Base-by-base conservation (phyloP, 1,140 invertebrate genomes). In the Drosophila kurseongensis region DNA sequence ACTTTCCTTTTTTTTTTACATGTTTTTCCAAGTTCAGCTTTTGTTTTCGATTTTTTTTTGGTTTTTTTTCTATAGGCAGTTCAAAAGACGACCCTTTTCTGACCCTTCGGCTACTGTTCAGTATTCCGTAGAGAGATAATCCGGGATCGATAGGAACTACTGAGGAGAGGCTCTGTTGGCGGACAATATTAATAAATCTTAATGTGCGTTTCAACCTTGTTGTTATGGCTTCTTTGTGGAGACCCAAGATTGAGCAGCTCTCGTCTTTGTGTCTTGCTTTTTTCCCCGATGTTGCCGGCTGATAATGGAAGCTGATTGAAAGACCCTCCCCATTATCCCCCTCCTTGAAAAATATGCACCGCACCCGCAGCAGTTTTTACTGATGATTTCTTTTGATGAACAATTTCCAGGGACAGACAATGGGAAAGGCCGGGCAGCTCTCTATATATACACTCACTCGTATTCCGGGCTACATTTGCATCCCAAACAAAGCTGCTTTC, bases 331-430 rank as follows among this genome's bases (percentile, higher is more conserved):
- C 8, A 16, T 23, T 29, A 16, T 23, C 10, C 54, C 29, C 29
- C 32, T 3, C 50, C 50, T 6, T 6, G 13, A 35, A 27, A 51
- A 23, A 63, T 48, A 61, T 65, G 35, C 58, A 32, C 48, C 42
- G 55, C 54, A 63, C 60, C 55, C 38, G 36, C 38, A 45, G 52
- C 60, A 23, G 56, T 45, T 55, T 45, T 12, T 41, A 55, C 71
- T 65, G 62, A 61, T 84, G 69, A 83, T 83, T 80, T 83, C 80
- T 83, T 84, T 83, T 83, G 80, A 83, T 80, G 81, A 73, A 63
- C 80, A 71, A 76, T 84, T 75, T 61, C 56, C 61, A 63, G 51
- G 32, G 57, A 59, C 69, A 74, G 51, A 80, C 80, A 82, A 82
- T 83, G 80, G 55, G 59, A 54, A 54, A 54, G 68, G 67, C 63